Percentiles rank a stretch among this genome's conserved stretches.
phyloP scores from a whole-genome alignment of 2,797 vertebrate species.

The Vespertilio murinus region DNA sequence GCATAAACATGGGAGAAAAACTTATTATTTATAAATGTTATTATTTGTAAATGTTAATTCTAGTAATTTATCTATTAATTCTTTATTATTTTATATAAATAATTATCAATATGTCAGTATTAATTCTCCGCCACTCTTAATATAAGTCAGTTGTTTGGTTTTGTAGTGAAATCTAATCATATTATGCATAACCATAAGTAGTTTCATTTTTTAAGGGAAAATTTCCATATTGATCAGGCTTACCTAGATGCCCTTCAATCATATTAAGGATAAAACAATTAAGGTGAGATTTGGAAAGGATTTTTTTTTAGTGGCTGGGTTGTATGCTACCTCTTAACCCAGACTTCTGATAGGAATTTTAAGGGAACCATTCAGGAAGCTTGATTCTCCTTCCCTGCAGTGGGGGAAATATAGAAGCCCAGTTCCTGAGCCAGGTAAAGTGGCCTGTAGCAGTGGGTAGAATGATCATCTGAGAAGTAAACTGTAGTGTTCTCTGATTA shows the following conservation, averaged over 20 bases:
- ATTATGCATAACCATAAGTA: background rate
- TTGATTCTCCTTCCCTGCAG: background rate
- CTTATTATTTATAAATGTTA: conserved; percentile 1
- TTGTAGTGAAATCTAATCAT: background rate
- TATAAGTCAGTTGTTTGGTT: background rate
- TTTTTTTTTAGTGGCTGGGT: background rate
- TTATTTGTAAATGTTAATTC: too few species aligned
- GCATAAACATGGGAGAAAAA: background rate
- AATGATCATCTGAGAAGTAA: background rate
- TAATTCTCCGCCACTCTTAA: background rate
- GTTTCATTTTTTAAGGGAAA: background rate
- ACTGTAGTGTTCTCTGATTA: background rate
- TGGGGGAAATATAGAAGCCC: background rate
- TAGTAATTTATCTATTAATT: too few species aligned
- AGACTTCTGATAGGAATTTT: background rate
- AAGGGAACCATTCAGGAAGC: background rate
- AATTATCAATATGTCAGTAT: background rate
- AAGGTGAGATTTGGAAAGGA: background rate
- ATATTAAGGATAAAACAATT: background rate
- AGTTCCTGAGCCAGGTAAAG: background rate
- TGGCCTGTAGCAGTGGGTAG: background rate
- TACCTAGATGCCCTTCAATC: background rate
- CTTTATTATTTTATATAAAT: too few species aligned
- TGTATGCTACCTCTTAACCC: background rate
- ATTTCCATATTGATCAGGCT: background rate